A percentile compares a stretch with the other conserved stretches of the same genome.
Conservation (phyloP, 2,888 invertebrate genomes). For the Agrotis clavis region DNA sequence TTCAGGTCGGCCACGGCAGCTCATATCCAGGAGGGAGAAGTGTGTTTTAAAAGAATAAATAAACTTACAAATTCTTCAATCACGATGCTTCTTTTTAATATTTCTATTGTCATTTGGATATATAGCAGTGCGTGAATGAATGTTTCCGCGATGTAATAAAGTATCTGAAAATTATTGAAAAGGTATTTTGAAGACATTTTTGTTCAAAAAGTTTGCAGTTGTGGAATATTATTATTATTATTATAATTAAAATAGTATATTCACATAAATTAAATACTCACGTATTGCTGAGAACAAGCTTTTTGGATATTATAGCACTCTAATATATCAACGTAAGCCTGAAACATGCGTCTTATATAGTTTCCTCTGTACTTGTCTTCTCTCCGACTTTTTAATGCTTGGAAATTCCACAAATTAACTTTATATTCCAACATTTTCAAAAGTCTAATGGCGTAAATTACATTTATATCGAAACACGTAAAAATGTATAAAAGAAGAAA, state of each 20-base stretch:
- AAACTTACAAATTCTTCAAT: slow-evolving; percentile 12
- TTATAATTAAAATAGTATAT: neutral
- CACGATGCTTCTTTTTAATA: slow-evolving; percentile 11
- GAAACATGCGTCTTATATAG: slow-evolving; percentile 2
- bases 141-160: slow-evolving; percentile 9
- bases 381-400: neutral
- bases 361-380: neutral
- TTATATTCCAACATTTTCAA: slow-evolving; percentile 20
- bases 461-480: slow-evolving; percentile 24
- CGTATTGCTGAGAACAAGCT: slow-evolving; percentile 12
- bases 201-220: neutral
- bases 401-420: slow-evolving; percentile 18
- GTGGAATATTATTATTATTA: no score
- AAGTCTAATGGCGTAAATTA: slow-evolving; percentile 21
- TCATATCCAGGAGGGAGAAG: no score
- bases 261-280: neutral
- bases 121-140: neutral
- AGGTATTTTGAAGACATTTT: neutral
- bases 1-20: no score
- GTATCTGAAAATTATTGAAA: slow-evolving; percentile 2
- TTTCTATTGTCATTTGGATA: slow-evolving; percentile 18
- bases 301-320: slow-evolving; percentile 23
- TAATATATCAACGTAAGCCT: slow-evolving; percentile 11
- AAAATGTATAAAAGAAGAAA: neutral
- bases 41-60: neutral